phyloP scores from a whole-genome alignment of 2,113 vertebrate genomes.

The Mesitornis unicolor region DNA sequence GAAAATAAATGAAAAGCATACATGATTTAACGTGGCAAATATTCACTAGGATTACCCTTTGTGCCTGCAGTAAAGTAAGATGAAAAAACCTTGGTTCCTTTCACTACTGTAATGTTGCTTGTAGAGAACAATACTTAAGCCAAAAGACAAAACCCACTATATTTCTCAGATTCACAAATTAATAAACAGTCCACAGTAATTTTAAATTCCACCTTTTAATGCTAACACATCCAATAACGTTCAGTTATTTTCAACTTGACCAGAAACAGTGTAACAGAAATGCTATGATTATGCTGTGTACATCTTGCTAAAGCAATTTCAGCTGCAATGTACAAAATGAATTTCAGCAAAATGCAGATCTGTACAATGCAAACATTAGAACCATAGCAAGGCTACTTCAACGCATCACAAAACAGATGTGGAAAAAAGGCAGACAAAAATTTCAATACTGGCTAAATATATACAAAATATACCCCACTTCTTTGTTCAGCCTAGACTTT shows the following conservation, averaged over 20 bases:
- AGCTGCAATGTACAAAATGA: neutral
- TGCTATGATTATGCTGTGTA: neutral
- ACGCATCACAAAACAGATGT: neutral
- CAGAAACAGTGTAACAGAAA: neutral
- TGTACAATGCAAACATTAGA: neutral
- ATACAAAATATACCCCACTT: neutral
- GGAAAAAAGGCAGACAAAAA: neutral
- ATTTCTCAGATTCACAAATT: neutral
- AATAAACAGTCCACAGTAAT: neutral
- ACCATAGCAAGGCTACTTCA: neutral
- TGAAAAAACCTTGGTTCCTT: neutral
- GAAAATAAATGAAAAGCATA: neutral
- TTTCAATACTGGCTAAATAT: neutral
- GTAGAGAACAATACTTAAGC: neutral
- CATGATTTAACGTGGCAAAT: neutral
- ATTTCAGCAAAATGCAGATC: neutral
- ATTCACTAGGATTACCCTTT: neutral
- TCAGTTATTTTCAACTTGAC: neutral
- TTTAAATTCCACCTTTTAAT: neutral
- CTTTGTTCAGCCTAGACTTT: slow-evolving; percentile 66
- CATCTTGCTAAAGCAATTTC: neutral
- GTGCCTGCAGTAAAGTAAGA: neutral
- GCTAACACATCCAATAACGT: neutral
- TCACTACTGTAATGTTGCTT: neutral
- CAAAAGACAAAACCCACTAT: neutral